These are phyloP conservation scores for Rhagoletis pomonella DNA, from an alignment of 1,140 invertebrate genomes.

Conservation along the genomic window DNA sequence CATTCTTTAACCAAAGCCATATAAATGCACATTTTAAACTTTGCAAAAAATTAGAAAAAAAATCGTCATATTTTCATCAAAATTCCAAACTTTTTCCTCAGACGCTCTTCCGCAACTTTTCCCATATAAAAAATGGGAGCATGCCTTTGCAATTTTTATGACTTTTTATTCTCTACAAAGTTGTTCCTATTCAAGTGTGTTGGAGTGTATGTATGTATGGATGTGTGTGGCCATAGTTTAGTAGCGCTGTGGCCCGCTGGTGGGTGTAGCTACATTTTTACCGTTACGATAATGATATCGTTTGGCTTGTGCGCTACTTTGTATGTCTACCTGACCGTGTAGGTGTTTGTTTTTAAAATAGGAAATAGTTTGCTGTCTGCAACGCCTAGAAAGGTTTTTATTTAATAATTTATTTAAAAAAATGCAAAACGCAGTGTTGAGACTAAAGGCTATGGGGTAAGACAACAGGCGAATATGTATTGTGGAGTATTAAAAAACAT, in stretches of 20 bases:
- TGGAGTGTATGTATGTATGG: no score
- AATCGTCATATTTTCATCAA: no score
- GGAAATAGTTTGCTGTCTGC: neutral
- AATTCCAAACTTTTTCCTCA: no score
- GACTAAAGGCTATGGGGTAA: neutral
- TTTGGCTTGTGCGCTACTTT: neutral
- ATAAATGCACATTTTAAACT: no score
- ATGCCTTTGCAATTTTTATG: no score
- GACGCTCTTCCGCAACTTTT: no score
- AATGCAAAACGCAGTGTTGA: conserved; percentile 3
- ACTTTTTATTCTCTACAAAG: no score
- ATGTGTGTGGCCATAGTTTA: no score
- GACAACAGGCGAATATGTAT: neutral
- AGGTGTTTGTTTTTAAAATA: conserved; percentile 3
- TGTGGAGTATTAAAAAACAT: neutral
- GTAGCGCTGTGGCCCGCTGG: neutral
- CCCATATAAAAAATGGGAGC: no score
- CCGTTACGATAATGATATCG: conserved; percentile 46
- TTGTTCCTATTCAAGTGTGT: no score
- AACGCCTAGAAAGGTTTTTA: neutral
- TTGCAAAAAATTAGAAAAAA: no score
- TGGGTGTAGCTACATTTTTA: conserved; percentile 12
- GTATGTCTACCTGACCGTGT: neutral
- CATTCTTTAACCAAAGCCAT: no score
- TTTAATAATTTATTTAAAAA: conserved; percentile 22